These are phyloP conservation scores for Stegostoma tigrinum DNA, from an alignment of 2,113 vertebrate genomes.

Conservation along the genomic window DNA sequence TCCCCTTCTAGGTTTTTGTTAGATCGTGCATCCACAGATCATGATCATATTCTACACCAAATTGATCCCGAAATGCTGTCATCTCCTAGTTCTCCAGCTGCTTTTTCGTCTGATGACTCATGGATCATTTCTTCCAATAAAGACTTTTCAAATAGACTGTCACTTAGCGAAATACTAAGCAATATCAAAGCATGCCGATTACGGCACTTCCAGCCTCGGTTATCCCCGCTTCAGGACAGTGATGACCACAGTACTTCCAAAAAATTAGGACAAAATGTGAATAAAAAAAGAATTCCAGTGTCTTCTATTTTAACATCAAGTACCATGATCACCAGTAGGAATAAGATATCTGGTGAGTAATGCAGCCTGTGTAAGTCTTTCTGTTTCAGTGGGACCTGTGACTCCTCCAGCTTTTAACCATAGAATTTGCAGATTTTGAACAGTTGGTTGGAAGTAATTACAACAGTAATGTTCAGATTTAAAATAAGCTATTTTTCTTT, in stretches of 20 bases:
- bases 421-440: neutral
- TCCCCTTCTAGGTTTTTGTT: conserved; percentile 65
- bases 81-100: conserved; percentile 61
- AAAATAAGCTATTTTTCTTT: neutral
- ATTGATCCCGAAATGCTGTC: conserved; percentile 74
- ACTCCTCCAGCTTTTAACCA: neutral
- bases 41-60: conserved; percentile 69
- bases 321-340: conserved; percentile 72
- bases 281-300: conserved; percentile 61
- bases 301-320: conserved; percentile 65
- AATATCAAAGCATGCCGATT: conserved; percentile 85
- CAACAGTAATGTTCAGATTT: neutral
- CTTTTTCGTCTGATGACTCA: conserved; percentile 64
- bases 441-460: neutral
- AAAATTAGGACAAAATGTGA: conserved; percentile 67
- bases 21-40: conserved; percentile 74
- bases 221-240: conserved; percentile 59
- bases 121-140: conserved; percentile 77
- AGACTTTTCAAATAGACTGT: conserved; percentile 73
- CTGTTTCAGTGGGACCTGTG: neutral
- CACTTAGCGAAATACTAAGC: conserved; percentile 75
- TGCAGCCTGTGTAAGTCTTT: neutral
- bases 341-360: conserved; percentile 69
- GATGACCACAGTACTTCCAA: conserved; percentile 68
- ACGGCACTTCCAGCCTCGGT: conserved; percentile 80